Evolutionary conservation across 2,888 invertebrate species (phyloP).

Genomic region (Meghimatium bilineatum): DNA sequence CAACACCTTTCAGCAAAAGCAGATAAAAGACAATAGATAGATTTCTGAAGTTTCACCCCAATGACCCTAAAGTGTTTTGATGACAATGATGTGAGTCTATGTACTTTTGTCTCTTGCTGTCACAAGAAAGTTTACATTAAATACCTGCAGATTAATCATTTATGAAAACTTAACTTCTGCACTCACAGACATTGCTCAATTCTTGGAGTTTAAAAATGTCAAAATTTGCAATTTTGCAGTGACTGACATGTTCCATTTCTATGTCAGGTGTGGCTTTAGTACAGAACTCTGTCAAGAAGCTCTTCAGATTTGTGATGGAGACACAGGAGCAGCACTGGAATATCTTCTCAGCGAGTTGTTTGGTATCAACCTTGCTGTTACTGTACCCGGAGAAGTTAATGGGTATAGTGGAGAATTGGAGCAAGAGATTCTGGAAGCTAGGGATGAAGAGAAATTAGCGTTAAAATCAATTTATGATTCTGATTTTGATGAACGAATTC

Average conservation of each 20-base stretch:
- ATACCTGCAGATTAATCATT: too few relatives aligned
- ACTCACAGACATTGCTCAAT: too few relatives aligned
- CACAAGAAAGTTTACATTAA: too few relatives aligned
- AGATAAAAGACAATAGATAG: too few relatives aligned
- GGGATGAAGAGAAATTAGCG: slow-evolving; percentile 71
- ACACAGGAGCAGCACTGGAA: slow-evolving; percentile 69
- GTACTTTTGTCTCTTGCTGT: too few relatives aligned
- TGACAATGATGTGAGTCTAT: too few relatives aligned
- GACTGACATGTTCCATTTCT: background rate
- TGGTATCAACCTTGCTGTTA: slow-evolving; percentile 46
- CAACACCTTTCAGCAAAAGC: too few relatives aligned
- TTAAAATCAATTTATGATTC: slow-evolving; percentile 70
- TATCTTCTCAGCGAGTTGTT: slow-evolving; percentile 68
- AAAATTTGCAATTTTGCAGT: background rate
- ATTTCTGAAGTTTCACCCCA: too few relatives aligned
- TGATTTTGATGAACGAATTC: slow-evolving; percentile 65
- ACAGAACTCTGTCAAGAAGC: slow-evolving; percentile 65
- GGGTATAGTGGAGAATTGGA: background rate
- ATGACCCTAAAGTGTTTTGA: too few relatives aligned
- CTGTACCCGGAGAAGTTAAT: background rate
- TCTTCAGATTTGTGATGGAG: slow-evolving; percentile 67
- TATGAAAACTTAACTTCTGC: too few relatives aligned
- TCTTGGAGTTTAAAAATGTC: background rate
- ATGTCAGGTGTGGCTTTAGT: slow-evolving; percentile 72
- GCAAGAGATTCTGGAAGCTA: slow-evolving; percentile 54